Percentiles rank a stretch among this genome's conserved stretches.
Evolutionary conservation across 2,888 invertebrate species (phyloP).

Genomic region (Himalopsyche kuldschensis): DNA sequence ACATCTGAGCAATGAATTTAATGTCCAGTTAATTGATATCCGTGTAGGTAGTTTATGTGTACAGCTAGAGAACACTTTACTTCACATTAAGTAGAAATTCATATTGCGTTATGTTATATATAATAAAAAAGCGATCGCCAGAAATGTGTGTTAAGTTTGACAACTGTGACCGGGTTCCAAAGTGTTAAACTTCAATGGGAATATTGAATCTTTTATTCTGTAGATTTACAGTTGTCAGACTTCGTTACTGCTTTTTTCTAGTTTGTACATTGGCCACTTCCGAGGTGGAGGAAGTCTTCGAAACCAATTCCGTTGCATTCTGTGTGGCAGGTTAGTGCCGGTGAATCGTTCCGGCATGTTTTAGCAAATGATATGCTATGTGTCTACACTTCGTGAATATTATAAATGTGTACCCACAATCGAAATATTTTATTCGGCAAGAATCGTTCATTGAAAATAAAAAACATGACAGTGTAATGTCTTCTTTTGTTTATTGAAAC

Average conservation of each 20-base stretch:
- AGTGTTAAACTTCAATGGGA: background rate
- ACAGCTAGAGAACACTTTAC: background rate
- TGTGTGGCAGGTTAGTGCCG: slow-evolving; percentile 56
- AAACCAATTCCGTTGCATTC: slow-evolving; percentile 54
- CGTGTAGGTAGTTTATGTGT: background rate
- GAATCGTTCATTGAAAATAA: background rate
- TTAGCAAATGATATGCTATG: background rate
- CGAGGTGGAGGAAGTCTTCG: slow-evolving; percentile 59
- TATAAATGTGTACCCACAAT: background rate
- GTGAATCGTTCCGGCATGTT: slow-evolving; percentile 22
- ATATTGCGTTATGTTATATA: background rate
- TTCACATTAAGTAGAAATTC: background rate
- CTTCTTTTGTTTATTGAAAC: no score
- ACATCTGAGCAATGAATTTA: no score
- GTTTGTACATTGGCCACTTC: slow-evolving; percentile 59
- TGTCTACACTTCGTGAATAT: background rate
- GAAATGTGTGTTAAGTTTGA: background rate
- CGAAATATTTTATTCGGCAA: background rate
- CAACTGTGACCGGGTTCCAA: background rate
- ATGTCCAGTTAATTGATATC: background rate
- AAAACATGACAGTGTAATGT: no score
- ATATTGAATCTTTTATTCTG: background rate
- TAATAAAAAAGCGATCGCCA: background rate
- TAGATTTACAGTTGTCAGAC: background rate
- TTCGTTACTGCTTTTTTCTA: slow-evolving; percentile 47